Evolutionary conservation across 2,888 invertebrate species (phyloP), one percentile per base, ranked within the genome.

Genomic region (Melanophora roralis): DNA sequence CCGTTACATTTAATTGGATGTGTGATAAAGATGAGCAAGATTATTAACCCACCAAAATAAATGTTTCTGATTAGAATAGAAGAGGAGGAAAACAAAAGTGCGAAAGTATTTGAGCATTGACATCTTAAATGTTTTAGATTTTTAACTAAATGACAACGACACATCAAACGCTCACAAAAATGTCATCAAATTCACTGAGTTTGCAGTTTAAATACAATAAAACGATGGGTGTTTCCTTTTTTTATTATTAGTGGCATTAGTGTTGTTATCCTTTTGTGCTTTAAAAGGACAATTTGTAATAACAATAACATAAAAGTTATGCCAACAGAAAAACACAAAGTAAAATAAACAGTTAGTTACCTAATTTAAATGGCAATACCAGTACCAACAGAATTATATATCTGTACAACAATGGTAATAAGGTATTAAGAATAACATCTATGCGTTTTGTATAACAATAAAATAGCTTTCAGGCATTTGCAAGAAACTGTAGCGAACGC

Each of bases 121-220:
- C 87, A 88, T 88, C 88, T 87, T 87, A 88, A 87, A 87, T 84
- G 87, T 64, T 80, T 43, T 87, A 86, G 88, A 87, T 88, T 88
- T 59, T 87, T 87, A 87, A 85, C 86, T 86, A 78, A 74, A 74
- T 67, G 74, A 67, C 74, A 79, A 86, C 81, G 80, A 77, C 80
- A 81, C 81, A 72, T 80, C 76, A 85, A 76, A 76, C 60, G 83
- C 85, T 84, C 84, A 83, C 85, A 87, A 86, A 87, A 87, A 86
- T 87, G 85, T 86, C 87, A 88, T 88, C 87, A 88, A 88, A 88
- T 88, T 88, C 88, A 88, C 87, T 88, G 85, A 86, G 87, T 86
- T 85, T 78, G 74, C 72, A 82, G 81, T 83, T 81, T 80, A 64
- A 74, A 36, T 36, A 49, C 12, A n/a, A 40, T 83, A 32, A n/a